Evolutionary conservation across 2,888 invertebrate genomes (phyloP), one percentile per base, ranked within the genome.

Genomic region (Diaphora mendica): DNA sequence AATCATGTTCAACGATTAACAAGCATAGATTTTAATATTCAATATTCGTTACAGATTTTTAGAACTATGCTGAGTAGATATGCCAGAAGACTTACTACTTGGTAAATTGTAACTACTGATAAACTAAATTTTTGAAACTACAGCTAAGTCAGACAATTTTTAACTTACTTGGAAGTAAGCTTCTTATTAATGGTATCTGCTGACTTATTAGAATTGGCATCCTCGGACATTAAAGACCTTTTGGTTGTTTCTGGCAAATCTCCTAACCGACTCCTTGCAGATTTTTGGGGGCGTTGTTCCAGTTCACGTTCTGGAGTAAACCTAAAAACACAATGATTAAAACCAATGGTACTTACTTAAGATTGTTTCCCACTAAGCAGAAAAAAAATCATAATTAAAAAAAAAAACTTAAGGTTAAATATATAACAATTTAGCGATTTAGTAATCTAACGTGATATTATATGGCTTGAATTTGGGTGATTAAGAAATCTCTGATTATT

Each of bases 231-330:
- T 17, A 90, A 87, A 64, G 69, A 84, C 77, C 83, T 89, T 77
- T 86, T 90, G 15, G 85, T 85, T 26, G 81, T 20, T 51, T 90
- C 89, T 0, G 82, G 79, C 0, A 72, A 79, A 3, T 87, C 89
- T 59, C 91, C 91, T 3, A 91, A 82, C 2, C 93, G 92, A 79
- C 88, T 92, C 75, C 87, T 92, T 1, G 90, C 89, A 0, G 92
- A 88, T 77, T 91, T 94, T 44, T 86, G 88, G 1, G 87, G 80
- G 74, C 88, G 87, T 33, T 84, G 79, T 68, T 91, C 91, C 0
- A 91, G 90, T 69, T 92, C 91, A 77, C 91, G 91, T 75, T 95
- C 95, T 15, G 95, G 95, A 0, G 95, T 95, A 62, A 93, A 93
- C 78, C 95, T 95, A 87, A 81, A 93, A 92, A 72, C 77, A 65